Base-by-base conservation (phyloP, 2,888 invertebrate species). In the Tuberolachnus salignus region DNA sequence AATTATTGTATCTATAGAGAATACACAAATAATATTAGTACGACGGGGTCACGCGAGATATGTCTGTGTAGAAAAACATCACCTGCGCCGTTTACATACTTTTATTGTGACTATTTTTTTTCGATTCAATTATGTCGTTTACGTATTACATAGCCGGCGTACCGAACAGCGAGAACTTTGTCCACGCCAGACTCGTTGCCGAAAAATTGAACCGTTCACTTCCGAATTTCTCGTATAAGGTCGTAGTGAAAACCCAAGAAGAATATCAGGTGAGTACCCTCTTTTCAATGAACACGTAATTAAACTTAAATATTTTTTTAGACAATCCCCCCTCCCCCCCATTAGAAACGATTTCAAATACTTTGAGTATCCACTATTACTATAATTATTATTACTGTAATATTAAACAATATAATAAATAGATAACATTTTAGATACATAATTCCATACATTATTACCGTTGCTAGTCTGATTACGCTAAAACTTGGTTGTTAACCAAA, bases 91-190 rank as follows among this genome's bases (percentile, higher is more conserved):
- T 10, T 9, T 16, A 21, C 14, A 23, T 26, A 16, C 9, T 59
- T 59, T 59, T 59, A 9, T 57, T 2, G 23, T 57, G 1, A 1
- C 6, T 14, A 16, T 1, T 59, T 26, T 3, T 34, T 34, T 34
- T 34, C 34, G 3, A 34, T 34, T 57, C 44, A 3, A n/a, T 23
- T 8, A 75, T 75, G 75, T 4, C 34, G 34, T 44, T 57, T 16
- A 67, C 46, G 11, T 67, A 75, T 46, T 75, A 9, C n/a, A 75
- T 75, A 16, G 75, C 75, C 8, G 75, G 75, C 4, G 57, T 75
- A 4, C 67, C 75, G 46, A 75, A 46, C 21, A 46, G 26, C 4
- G 55, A 19, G 10, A 66, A 75, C 26, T 75, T 75, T 11, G 57
- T 66, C 26, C 75, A 75, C 46, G 57, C 23, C 6, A 66, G 57